phyloP scores from a whole-genome alignment of 2,113 vertebrate genomes.

The Pygoscelis adeliae region DNA sequence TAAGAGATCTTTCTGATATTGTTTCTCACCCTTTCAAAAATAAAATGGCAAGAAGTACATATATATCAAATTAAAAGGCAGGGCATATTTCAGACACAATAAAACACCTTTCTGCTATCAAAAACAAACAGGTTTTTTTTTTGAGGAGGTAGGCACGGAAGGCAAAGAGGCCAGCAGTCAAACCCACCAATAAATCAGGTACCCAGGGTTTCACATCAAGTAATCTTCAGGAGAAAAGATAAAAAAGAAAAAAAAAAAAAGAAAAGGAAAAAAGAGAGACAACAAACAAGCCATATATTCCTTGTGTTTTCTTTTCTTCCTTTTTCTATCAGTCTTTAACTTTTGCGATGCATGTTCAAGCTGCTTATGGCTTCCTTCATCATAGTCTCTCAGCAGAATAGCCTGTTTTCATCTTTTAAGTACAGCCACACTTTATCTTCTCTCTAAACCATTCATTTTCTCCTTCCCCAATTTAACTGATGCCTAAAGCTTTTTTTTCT shows the following conservation, averaged over 20 bases:
- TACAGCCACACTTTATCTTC: background rate
- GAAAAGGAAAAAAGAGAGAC: background rate
- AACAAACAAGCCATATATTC: background rate
- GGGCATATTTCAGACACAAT: background rate
- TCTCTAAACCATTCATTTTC: background rate
- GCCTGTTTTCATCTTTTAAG: background rate
- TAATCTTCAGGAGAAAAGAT: background rate
- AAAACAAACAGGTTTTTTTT: background rate
- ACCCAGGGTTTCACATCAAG: background rate
- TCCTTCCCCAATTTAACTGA: background rate
- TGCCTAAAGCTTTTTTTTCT: background rate
- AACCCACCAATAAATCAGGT: background rate
- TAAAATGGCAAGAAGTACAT: background rate
- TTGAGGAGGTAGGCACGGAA: background rate
- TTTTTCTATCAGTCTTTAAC: background rate
- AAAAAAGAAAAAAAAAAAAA: accelerated
- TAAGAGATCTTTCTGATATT: background rate
- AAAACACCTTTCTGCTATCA: background rate
- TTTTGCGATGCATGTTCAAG: background rate
- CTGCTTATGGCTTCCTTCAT: background rate
- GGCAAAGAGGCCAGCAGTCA: background rate
- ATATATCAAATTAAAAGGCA: background rate
- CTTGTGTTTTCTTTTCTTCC: background rate
- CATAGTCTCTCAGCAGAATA: background rate
- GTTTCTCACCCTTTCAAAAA: background rate